Evolutionary conservation across 1,140 invertebrate species (phyloP), one percentile per base, ranked within the genome.

Genomic region (Pseudomyrmex flavicornis): DNA sequence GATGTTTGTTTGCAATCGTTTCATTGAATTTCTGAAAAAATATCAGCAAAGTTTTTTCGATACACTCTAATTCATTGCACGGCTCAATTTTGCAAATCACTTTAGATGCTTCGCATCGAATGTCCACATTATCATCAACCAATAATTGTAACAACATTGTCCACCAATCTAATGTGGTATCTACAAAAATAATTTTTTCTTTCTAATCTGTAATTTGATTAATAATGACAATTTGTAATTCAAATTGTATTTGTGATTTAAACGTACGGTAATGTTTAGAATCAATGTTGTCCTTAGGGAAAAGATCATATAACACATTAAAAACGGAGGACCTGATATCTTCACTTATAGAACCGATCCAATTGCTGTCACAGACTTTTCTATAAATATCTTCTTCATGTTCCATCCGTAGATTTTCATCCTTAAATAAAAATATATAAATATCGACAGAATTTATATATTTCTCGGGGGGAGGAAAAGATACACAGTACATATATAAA

Each of bases 71-170:
- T 54, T 77, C 58, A 17, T 9, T 76, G 54, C 77, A 46, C 17
- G 82, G 69, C 75, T 80, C 54, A 17, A 92, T 85, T 74, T 80
- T 82, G 54, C 74, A 85, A 59, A 91, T 54, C 4, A 88, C 50
- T 1, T 75, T 48, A 1, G 80, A 85, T 12, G 91, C 91, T 4
- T 92, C 75, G 22, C 46, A 35, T 59, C 93, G 88, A 17, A 93
- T 84, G 70, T 88, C 59, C 12, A 10, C 44, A 70, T 91, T 92
- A 66, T 93, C 92, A 20, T 93, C 92, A 2, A 92, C 50, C 20
- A 93, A 66, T 65, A 93, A 88, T 73, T 92, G 85, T 3, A 93
- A 80, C 4, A 92, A 22, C 1, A 87, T 88, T n/a, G 92, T 93
- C 93, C 93, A 93, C 93, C 92, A 93, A 46, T 92, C 17, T 46